Conservation (phyloP, 1,140 invertebrate species). For the Stratiolaelaps scimitus region DNA sequence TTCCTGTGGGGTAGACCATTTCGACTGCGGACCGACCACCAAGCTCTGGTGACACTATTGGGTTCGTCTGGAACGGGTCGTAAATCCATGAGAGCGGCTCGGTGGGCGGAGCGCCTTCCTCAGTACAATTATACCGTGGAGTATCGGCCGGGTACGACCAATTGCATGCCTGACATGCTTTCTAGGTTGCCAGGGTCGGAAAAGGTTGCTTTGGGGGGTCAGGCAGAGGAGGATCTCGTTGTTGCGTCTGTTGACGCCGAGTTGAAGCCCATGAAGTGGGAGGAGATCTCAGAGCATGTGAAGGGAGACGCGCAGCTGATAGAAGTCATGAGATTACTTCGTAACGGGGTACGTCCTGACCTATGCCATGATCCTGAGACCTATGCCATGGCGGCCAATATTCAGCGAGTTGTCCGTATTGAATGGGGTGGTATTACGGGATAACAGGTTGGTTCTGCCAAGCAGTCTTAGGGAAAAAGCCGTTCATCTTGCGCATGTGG, state of each 20-base stretch:
- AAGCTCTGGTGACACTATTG: conserved; percentile 7
- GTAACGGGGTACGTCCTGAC: not conserved
- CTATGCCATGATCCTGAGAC: not conserved
- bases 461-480: not conserved
- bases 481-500: not conserved
- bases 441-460: not conserved
- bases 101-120: not conserved
- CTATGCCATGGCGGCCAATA: not conserved
- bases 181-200: not conserved
- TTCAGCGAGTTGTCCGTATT: not conserved
- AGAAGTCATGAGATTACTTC: not conserved
- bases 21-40: not conserved
- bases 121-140: not conserved
- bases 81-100: not conserved
- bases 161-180: not conserved
- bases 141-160: not conserved
- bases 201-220: not conserved
- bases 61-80: not conserved
- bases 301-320: too few species aligned
- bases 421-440: too few species aligned
- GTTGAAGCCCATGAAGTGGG: not conserved
- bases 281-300: not conserved
- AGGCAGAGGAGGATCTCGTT: not conserved
- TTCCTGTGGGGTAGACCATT: too few species aligned
- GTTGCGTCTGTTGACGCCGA: not conserved